Conservation (phyloP, 2,797 vertebrate species). For the Sebastes itinus region DNA sequence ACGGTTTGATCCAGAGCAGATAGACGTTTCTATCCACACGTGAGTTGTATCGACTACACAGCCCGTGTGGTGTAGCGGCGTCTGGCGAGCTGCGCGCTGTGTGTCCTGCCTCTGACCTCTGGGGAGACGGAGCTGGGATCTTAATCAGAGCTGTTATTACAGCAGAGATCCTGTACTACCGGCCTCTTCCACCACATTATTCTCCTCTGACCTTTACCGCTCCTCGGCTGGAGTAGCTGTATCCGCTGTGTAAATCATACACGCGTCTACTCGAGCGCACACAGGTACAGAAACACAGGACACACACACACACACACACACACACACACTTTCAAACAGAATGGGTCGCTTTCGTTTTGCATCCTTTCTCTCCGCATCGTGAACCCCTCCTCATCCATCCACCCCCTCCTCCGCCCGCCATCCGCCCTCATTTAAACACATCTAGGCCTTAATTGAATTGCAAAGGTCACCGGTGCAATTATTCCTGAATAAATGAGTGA, state of each 20-base stretch:
- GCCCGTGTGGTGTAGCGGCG: background rate
- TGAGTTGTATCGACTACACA: background rate
- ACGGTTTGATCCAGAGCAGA: background rate
- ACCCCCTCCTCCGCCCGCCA: slow-evolving; percentile 4
- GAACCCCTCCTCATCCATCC: background rate
- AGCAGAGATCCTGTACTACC: slow-evolving; percentile 61
- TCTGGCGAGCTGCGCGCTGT: background rate
- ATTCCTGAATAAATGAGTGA: slow-evolving; percentile 87
- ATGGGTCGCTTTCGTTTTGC: slow-evolving; percentile 41
- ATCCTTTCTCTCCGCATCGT: slow-evolving; percentile 24
- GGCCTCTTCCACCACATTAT: slow-evolving; percentile 71
- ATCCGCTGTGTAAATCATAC: slow-evolving; percentile 71
- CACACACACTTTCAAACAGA: slow-evolving; percentile 20
- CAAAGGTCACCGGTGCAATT: slow-evolving; percentile 88
- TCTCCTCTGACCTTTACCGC: slow-evolving; percentile 79
- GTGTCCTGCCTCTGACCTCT: slow-evolving; percentile 70
- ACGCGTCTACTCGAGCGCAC: slow-evolving; percentile 1
- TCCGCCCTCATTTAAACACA: slow-evolving; percentile 81
- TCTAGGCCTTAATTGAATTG: slow-evolving; percentile 86
- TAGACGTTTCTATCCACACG: background rate
- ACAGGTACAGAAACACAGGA: slow-evolving; percentile 12
- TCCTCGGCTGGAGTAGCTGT: slow-evolving; percentile 57
- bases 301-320: slow-evolving; percentile 2
- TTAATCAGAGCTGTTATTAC: slow-evolving; percentile 78
- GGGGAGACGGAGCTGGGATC: slow-evolving; percentile 52